phyloP scores from a whole-genome alignment of 2,113 vertebrate genomes.

The Macrotis lagotis region DNA sequence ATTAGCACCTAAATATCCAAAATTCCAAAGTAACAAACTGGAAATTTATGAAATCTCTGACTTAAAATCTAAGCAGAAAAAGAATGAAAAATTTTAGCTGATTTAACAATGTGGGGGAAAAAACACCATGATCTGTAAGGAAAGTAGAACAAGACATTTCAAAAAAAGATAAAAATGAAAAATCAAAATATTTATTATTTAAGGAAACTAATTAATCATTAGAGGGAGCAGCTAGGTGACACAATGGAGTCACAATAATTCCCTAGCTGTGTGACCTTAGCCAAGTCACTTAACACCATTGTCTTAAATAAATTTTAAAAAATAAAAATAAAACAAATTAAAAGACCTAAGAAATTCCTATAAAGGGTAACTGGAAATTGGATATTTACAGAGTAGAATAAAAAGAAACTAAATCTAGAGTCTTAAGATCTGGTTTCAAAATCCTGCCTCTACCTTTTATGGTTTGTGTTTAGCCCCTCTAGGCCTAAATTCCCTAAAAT shows the following conservation, averaged over 20 bases:
- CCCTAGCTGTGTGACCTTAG: too few relatives aligned
- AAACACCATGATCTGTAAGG: conserved; percentile 32
- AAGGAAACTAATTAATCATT: conserved; percentile 44
- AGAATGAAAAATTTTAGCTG: conserved; percentile 23
- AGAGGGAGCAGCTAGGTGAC: too few relatives aligned
- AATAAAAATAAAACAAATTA: too few relatives aligned
- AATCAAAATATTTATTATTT: conserved; percentile 30
- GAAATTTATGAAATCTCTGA: not conserved
- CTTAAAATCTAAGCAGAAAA: not conserved
- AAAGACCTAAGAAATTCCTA: conserved; percentile 29
- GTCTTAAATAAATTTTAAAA: too few relatives aligned
- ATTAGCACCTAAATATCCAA: conserved; percentile 31
- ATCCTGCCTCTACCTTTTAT: not conserved
- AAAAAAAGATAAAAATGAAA: conserved; percentile 36
- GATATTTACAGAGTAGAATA: not conserved
- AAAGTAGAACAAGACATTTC: conserved; percentile 37
- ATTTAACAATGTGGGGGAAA: not conserved
- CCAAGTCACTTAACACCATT: too few relatives aligned
- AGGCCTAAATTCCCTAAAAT: not conserved
- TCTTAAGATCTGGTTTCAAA: not conserved
- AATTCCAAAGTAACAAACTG: not conserved
- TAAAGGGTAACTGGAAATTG: not conserved
- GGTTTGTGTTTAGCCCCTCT: not conserved
- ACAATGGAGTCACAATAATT: too few relatives aligned
- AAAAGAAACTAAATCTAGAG: conserved; percentile 13